Evolutionary conservation across 2,797 vertebrate species (phyloP).

Genomic region (Muscicapa striata): DNA sequence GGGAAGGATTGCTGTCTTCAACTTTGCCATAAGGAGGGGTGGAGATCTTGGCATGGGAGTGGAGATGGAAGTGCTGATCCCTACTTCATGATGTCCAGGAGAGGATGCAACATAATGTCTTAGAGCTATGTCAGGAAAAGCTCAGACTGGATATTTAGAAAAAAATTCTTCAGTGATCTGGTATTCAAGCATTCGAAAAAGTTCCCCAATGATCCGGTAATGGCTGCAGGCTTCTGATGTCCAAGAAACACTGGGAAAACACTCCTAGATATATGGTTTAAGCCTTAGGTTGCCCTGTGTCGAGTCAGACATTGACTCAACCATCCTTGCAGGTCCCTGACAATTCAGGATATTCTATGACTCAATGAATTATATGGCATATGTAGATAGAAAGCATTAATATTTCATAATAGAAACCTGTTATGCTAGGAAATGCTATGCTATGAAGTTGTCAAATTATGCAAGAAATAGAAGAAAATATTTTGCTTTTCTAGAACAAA

Average conservation of each 20-base stretch:
- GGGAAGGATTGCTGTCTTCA: background rate
- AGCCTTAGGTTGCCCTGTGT: background rate
- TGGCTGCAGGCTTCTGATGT: background rate
- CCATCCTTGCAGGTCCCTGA: background rate
- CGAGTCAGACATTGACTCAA: background rate
- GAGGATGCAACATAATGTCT: background rate
- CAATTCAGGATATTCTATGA: background rate
- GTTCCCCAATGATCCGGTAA: background rate
- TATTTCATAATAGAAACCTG: background rate
- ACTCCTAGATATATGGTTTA: background rate
- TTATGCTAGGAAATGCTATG: background rate
- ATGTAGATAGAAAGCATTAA: background rate
- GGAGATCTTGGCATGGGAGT: background rate
- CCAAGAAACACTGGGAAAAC: background rate
- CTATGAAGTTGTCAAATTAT: background rate
- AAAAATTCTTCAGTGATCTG: background rate
- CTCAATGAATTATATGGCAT: background rate
- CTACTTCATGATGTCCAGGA: background rate
- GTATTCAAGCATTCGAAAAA: background rate
- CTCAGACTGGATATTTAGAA: background rate
- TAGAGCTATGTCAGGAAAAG: background rate
- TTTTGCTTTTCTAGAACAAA: background rate
- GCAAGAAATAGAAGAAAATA: background rate
- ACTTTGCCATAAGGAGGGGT: fast-evolving
- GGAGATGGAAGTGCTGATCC: background rate